A percentile compares a stretch with the other conserved stretches of the same genome.
phyloP scores from a whole-genome alignment of 2,113 vertebrate species.

The Zosterops lateralis region DNA sequence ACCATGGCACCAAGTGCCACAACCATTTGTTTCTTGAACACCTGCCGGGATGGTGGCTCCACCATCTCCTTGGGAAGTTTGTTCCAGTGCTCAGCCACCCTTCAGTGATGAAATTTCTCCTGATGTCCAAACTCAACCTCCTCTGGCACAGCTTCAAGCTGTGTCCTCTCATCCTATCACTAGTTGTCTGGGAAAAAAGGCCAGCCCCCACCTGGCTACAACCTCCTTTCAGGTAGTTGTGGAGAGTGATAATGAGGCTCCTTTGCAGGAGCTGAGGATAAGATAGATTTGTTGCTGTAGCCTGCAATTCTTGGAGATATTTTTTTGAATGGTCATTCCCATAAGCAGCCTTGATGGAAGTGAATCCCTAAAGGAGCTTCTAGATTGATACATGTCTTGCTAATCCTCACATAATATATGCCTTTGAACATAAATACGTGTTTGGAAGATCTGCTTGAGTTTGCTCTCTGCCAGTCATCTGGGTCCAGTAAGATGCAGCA shows the following conservation, averaged over 20 bases:
- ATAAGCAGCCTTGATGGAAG: not conserved
- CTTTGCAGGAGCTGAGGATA: not conserved
- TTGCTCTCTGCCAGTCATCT: not conserved
- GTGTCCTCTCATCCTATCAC: not conserved
- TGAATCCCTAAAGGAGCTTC: not conserved
- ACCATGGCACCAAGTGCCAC: not conserved
- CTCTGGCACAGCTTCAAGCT: not conserved
- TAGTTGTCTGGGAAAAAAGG: not conserved
- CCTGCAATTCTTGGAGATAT: not conserved
- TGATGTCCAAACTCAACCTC: not conserved
- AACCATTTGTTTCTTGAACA: not conserved
- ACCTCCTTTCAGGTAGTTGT: not conserved
- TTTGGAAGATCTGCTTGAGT: not conserved
- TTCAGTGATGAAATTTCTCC: not conserved
- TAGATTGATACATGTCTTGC: not conserved
- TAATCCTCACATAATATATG: not conserved
- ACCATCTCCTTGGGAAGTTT: not conserved
- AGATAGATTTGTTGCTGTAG: not conserved
- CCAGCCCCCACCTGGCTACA: not conserved
- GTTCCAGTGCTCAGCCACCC: not conserved
- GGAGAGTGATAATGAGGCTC: not conserved
- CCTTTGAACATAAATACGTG: rapidly evolving
- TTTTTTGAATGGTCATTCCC: not conserved
- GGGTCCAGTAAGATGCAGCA: not conserved
- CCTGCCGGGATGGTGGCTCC: not conserved